These are phyloP conservation scores for Metopolophium dirhodum DNA, from an alignment of 1,140 invertebrate species.

Conservation along the genomic window DNA sequence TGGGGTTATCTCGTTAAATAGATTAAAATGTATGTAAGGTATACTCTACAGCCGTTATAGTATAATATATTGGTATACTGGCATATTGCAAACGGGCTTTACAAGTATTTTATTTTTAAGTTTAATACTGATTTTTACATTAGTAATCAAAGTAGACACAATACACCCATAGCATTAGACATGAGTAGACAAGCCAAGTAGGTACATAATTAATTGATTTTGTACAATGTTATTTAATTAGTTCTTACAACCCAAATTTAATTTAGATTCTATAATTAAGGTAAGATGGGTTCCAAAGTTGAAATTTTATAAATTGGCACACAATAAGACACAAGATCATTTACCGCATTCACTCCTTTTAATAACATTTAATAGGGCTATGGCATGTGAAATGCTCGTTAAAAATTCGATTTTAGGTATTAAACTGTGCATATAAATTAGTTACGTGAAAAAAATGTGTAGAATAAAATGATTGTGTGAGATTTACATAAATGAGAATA, in stretches of 20 bases:
- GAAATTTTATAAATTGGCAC: not conserved
- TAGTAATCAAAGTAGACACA: too few relatives aligned
- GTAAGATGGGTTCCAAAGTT: not conserved
- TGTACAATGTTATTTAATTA: too few relatives aligned
- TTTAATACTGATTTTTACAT: too few relatives aligned
- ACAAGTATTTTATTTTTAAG: too few relatives aligned
- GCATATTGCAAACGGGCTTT: too few relatives aligned
- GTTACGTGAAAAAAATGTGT: not conserved
- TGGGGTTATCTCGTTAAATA: too few relatives aligned
- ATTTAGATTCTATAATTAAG: not conserved
- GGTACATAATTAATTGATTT: too few relatives aligned
- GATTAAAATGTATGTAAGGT: too few relatives aligned
- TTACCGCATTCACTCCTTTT: not conserved
- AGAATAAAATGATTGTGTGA: not conserved
- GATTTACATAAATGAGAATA: not conserved
- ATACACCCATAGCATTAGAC: too few relatives aligned
- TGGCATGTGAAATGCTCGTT: constrained; percentile 38
- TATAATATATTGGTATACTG: too few relatives aligned
- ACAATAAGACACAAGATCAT: not conserved
- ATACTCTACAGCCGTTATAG: too few relatives aligned
- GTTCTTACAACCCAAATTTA: not conserved
- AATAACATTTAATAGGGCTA: not conserved
- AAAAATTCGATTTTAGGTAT: constrained; percentile 16
- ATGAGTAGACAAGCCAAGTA: too few relatives aligned
- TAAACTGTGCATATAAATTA: constrained; percentile 32